phyloP scores from a whole-genome alignment of 2,797 vertebrate genomes.

The Valencia hispanica region DNA sequence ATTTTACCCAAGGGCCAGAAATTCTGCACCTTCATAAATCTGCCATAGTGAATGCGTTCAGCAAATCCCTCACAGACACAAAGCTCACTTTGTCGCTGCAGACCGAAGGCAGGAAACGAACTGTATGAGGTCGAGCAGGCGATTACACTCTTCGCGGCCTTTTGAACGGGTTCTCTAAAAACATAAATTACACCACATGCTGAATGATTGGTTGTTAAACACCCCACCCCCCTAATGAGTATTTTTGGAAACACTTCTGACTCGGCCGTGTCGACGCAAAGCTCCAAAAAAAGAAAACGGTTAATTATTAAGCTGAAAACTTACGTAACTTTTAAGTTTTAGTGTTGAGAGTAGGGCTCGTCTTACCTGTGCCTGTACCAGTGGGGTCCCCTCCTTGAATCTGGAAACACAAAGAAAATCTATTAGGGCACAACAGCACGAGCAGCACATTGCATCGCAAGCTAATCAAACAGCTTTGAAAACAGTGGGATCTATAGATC shows the following conservation, averaged over 20 bases:
- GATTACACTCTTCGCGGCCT: conserved; percentile 29
- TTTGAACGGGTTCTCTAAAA: conserved; percentile 32
- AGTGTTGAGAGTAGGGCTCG: conserved; percentile 24
- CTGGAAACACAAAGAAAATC: conserved; percentile 69
- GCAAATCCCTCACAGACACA: conserved; percentile 30
- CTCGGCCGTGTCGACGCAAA: conserved; percentile 42
- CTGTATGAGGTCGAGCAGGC: conserved; percentile 14
- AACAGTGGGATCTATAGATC: too few species aligned
- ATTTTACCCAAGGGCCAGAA: conserved; percentile 42
- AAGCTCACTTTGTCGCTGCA: conserved; percentile 42
- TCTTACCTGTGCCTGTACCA: conserved; percentile 93
- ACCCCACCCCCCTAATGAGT: conserved; percentile 34
- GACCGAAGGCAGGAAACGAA: conserved; percentile 34
- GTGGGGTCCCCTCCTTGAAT: conserved; percentile 98
- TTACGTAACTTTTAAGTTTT: conserved; percentile 46
- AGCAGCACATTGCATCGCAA: background rate
- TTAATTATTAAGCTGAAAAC: conserved; percentile 57
- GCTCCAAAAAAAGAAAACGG: conserved; percentile 46
- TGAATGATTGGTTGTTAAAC: conserved; percentile 25
- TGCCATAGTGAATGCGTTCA: conserved; percentile 34
- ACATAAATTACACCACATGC: conserved; percentile 21
- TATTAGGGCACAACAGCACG: conserved; percentile 2
- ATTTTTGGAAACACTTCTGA: conserved; percentile 65
- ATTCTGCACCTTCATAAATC: conserved; percentile 64
- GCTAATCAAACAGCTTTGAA: background rate